These are phyloP conservation scores for Pterocles gutturalis DNA, from an alignment of 2,113 vertebrate genomes.

Conservation along the genomic window DNA sequence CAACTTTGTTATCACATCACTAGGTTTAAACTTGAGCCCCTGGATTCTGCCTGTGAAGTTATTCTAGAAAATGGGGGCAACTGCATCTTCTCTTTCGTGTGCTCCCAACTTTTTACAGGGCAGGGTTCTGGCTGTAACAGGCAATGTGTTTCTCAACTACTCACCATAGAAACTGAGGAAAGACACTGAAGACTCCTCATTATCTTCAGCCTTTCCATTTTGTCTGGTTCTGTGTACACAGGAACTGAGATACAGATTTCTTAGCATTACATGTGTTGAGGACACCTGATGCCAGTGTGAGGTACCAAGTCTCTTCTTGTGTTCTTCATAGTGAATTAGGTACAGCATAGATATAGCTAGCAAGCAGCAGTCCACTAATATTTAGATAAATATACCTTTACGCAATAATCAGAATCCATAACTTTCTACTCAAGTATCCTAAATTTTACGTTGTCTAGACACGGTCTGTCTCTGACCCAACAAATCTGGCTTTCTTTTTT, in stretches of 20 bases:
- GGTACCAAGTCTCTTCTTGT: not conserved
- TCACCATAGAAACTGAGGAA: not conserved
- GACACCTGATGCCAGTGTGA: not conserved
- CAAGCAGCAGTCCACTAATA: not conserved
- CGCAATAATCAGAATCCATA: not conserved
- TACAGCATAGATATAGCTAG: not conserved
- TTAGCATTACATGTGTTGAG: not conserved
- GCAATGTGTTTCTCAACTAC: not conserved
- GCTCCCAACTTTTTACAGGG: not conserved
- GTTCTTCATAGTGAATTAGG: not conserved
- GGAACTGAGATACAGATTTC: not conserved
- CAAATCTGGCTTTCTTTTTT: not conserved
- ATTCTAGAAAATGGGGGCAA: not conserved
- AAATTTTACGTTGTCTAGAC: not conserved
- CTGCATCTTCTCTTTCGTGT: not conserved
- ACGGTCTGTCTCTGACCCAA: accelerated
- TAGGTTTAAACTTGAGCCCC: not conserved
- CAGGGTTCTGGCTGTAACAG: not conserved
- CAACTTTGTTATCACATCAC: not conserved
- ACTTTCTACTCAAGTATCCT: not conserved
- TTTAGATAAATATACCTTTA: not conserved
- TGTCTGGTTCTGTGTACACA: not conserved
- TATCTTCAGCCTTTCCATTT: not conserved
- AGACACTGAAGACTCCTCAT: not conserved
- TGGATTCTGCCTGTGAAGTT: not conserved